Base-by-base conservation (phyloP, 2,113 vertebrate species). In the Calidris pygmaea region DNA sequence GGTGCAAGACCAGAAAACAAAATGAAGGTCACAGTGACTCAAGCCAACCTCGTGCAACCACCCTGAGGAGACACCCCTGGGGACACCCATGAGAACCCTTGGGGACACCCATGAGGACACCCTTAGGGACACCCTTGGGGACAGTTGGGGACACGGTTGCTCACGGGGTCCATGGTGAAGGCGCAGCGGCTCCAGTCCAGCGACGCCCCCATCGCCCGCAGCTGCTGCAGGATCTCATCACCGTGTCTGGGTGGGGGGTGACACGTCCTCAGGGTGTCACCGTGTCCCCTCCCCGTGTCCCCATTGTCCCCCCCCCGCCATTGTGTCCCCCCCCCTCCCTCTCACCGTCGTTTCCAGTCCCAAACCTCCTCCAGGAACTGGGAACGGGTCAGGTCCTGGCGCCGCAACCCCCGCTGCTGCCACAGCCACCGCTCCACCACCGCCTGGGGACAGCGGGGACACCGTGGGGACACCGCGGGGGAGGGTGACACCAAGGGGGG, bases 101-200 rank as follows among this genome's bases (percentile, higher is more conserved):
- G 43, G 7, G 43, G 43, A 43, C 43, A 43, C 17, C 43, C 7
- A 18, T 45, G 43, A 16, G 43, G 43, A 45, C 43, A 48, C 10
- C 20, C 20, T 43, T 43, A 14, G 43, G 43, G 43, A 45, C 43
- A 45, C 43, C 43, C 43, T 27, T 53, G 26, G 52, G 52, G 52
- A 53, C 52, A 53, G 45, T 21, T 47, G 53, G 53, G 26, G 53
- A 55, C 53, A 30, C 27, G 12, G 96, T 30, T 16, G 29, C 34
- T 76, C 22, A 76, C 74, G 2, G 50, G 39, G 26, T 67, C 78
- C 78, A 81, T 43, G 37, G 78, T 81, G 78, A 67, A 81, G 45
- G 96, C 84, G 66, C 97, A 97, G 85, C 98, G 98, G 98, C 98
- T 98, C 97, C 93, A 80, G 20, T 80, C 94, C 99, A 97, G 56